phyloP scores from a whole-genome alignment of 2,797 vertebrate species.

The Coccyzus lansbergi region DNA sequence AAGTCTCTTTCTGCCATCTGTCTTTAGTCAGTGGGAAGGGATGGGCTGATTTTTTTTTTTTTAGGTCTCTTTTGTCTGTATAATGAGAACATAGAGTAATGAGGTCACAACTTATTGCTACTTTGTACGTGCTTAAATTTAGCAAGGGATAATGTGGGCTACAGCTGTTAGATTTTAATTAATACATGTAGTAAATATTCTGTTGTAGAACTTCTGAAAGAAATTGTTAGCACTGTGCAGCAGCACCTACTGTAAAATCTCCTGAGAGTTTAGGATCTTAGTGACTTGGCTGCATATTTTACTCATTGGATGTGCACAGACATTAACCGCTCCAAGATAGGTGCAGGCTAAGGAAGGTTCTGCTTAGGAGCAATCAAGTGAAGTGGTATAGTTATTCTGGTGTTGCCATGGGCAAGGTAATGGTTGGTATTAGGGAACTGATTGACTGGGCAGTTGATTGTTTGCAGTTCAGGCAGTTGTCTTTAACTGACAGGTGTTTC shows the following conservation, averaged over 20 bases:
- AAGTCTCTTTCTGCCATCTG: neutral
- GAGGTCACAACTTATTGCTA: neutral
- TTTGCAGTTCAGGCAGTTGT: neutral
- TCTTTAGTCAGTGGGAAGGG: neutral
- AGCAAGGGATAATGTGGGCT: neutral
- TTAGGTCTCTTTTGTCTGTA: neutral
- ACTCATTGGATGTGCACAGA: neutral
- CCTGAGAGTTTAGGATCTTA: neutral
- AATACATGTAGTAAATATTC: conserved; percentile 43
- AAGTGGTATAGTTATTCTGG: neutral
- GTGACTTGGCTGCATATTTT: neutral
- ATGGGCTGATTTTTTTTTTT: neutral
- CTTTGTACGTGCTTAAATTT: neutral
- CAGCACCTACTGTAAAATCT: conserved; percentile 36
- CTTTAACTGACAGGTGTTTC: neutral
- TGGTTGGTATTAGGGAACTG: neutral
- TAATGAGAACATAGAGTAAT: neutral
- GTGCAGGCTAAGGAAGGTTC: neutral
- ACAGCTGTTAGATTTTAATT: conserved; percentile 49
- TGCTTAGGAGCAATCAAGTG: neutral
- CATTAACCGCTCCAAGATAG: neutral
- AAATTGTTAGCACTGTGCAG: neutral
- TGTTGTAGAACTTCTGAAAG: neutral
- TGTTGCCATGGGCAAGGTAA: neutral
- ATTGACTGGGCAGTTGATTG: neutral